Percentiles rank a stretch among this genome's conserved stretches.
Evolutionary conservation across 1,140 invertebrate species (phyloP).

Genomic region (Triops cancriformis): DNA sequence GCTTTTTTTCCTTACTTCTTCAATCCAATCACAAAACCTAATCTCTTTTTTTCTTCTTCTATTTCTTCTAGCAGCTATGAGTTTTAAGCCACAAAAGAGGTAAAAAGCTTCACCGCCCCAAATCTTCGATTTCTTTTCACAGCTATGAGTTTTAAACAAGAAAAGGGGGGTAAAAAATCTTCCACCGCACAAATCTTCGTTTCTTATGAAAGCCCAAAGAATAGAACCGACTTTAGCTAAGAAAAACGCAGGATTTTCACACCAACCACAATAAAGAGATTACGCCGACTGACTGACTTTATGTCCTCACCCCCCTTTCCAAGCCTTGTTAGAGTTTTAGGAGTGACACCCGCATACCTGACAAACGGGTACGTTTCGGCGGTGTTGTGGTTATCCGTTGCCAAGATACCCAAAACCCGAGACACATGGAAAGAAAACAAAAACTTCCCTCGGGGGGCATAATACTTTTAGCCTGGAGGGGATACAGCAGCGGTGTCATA

Average conservation of each 20-base stretch:
- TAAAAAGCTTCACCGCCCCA: no score
- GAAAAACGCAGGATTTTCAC: no score
- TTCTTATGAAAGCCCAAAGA: not conserved
- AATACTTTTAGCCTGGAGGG: not conserved
- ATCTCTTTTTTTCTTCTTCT: not conserved
- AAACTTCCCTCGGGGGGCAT: not conserved
- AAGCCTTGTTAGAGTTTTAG: not conserved
- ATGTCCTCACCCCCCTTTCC: no score
- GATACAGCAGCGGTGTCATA: not conserved
- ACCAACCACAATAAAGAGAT: no score
- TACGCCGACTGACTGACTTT: no score
- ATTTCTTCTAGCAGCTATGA: not conserved
- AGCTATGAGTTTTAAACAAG: not conserved
- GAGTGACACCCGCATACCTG: not conserved
- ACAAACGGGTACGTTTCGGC: not conserved
- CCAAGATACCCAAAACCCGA: not conserved
- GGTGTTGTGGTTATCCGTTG: not conserved
- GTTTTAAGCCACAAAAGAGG: no score
- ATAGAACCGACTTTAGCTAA: not conserved
- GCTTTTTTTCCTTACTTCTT: not conserved
- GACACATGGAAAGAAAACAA: not conserved
- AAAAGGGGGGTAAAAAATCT: not conserved
- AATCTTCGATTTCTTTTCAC: no score
- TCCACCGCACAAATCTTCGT: not conserved
- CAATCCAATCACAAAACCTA: not conserved